Base-by-base conservation (phyloP, 1,140 invertebrate genomes). In the Harpegnathos saltator region DNA sequence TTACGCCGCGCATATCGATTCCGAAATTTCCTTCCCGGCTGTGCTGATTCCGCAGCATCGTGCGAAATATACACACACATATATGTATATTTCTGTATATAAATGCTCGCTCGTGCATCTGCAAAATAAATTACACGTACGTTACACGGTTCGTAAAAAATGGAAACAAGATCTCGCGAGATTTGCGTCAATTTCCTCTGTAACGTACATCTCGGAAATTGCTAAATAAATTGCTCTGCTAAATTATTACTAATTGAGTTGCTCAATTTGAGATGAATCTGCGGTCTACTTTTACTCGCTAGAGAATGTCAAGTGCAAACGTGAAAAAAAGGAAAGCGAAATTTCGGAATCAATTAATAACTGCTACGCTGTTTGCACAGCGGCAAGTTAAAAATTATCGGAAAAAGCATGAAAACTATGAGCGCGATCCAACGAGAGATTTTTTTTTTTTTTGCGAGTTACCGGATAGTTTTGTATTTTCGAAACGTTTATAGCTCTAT, bases 401-500 rank as follows among this genome's bases (percentile, higher is more conserved):
- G 15, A 78, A 78, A 68, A 26, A 22, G 14, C 29, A 14, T 59
- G 22, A 58, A 26, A 69, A 17, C 44, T 19, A 66, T 22, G 50
- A 66, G 19, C 22, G 24, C 48, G 52, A 59, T 69, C 58, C 4
- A 54, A 33, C 61, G 19, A 9, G 12, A 15, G 17, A 58, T 71
- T 38, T 38, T 71, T 69, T 80, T 71, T 29, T 3, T 44, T 44
- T 44, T 11, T 9, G 58, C 33, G 65, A 26, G 65, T 58, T 58
- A 54, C 9, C 17, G 17, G 19, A 69, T 44, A 44, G 15, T 78
- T 69, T 69, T 44, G n/a, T 65, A 58, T 80, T 33, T 59, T 24
- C 44, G 15, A 26, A 69, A n/a, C 52, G 17, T 29, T 71, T 80
- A 80, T 44, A 69, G 17, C 33, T 80, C 22, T 58, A 48, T 69